Percentiles rank a stretch among this genome's conserved stretches.
Evolutionary conservation across 2,888 invertebrate species (phyloP).

Genomic region (Dendrolimus houi): DNA sequence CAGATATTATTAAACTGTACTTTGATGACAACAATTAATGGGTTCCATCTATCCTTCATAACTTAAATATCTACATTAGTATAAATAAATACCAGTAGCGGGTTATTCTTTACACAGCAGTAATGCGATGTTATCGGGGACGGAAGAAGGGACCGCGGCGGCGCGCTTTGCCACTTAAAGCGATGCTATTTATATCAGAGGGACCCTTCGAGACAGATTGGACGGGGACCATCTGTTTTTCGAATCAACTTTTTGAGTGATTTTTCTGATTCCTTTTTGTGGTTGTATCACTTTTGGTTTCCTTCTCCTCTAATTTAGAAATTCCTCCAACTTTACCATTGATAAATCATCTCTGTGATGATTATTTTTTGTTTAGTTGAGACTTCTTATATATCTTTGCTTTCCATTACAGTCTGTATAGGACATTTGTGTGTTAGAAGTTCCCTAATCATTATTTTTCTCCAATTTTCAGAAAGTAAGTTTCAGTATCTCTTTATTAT

Average conservation of each 20-base stretch:
- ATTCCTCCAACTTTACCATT: too few relatives aligned
- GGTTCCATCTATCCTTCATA: too few relatives aligned
- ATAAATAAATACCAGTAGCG: slow-evolving; percentile 68
- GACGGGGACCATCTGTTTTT: slow-evolving; percentile 50
- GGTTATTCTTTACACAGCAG: slow-evolving; percentile 49
- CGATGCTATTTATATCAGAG: slow-evolving; percentile 64
- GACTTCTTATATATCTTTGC: too few relatives aligned
- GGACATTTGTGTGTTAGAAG: too few relatives aligned
- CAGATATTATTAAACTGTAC: too few relatives aligned
- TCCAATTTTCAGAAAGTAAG: too few relatives aligned
- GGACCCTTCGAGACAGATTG: slow-evolving; percentile 45
- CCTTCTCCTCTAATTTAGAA: not conserved
- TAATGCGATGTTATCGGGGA: slow-evolving; percentile 69
- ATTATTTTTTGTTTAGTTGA: too few relatives aligned
- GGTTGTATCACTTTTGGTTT: not conserved
- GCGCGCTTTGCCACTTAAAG: slow-evolving; percentile 69
- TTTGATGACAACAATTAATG: too few relatives aligned
- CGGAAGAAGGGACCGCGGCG: slow-evolving; percentile 56
- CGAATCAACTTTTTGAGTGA: not conserved
- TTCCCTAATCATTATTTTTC: too few relatives aligned
- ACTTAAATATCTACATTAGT: slow-evolving; percentile 17
- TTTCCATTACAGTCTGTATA: too few relatives aligned
- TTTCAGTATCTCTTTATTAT: too few relatives aligned
- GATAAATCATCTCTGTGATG: too few relatives aligned
- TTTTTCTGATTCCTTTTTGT: not conserved